A percentile compares a stretch with the other conserved stretches of the same genome.
Evolutionary conservation across 2,888 invertebrate species (phyloP).

Genomic region (Machimus rusticus): DNA sequence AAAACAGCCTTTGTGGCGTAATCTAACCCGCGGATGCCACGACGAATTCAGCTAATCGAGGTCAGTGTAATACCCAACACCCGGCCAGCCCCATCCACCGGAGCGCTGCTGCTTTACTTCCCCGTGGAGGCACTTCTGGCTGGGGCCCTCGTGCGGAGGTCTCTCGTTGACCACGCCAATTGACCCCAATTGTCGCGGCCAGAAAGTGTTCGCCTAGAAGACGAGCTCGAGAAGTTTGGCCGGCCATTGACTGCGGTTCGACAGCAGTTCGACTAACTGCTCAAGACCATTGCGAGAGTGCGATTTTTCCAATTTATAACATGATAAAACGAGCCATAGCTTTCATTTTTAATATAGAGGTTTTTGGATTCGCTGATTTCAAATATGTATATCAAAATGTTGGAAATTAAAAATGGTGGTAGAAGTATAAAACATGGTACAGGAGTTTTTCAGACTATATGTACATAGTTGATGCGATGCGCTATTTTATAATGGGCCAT

Average conservation of each 20-base stretch:
- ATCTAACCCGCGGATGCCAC: background rate
- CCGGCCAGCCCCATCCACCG: background rate
- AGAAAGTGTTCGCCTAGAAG: background rate
- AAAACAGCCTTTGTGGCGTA: background rate
- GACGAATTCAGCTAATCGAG: slow-evolving; percentile 12
- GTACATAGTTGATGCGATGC: too few relatives aligned
- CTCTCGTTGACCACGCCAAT: background rate
- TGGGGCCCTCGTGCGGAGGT: background rate
- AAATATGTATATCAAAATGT: background rate
- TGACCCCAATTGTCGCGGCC: slow-evolving; percentile 14
- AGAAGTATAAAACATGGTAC: too few relatives aligned
- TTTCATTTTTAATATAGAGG: background rate
- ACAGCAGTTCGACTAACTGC: background rate
- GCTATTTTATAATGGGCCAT: too few relatives aligned
- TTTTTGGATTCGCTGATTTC: background rate
- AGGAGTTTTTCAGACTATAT: too few relatives aligned
- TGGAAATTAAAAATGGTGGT: too few relatives aligned
- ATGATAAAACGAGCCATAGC: too few relatives aligned
- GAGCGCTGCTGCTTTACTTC: background rate
- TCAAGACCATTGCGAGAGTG: background rate
- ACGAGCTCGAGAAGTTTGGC: background rate
- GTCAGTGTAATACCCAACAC: slow-evolving; percentile 1
- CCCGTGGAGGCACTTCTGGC: background rate
- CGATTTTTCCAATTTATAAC: too few relatives aligned
- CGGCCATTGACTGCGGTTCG: slow-evolving; percentile 10